Evolutionary conservation across 2,113 vertebrate genomes (phyloP).

Genomic region (Baryphthengus martii): DNA sequence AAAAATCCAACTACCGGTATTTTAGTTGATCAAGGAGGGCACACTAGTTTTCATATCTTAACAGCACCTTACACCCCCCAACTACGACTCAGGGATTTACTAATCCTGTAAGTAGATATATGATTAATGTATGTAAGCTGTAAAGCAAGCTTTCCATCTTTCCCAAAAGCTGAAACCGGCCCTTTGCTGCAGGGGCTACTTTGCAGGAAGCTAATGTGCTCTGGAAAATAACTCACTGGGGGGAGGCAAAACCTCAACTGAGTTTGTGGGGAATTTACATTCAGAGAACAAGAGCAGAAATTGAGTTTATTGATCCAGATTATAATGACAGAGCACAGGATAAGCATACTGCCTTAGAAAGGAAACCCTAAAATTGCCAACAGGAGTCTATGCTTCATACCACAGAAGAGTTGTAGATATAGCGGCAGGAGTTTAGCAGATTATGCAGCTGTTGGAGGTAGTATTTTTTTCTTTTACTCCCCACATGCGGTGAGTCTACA

Average conservation of each 20-base stretch:
- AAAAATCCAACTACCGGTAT: neutral
- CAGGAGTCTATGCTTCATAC: neutral
- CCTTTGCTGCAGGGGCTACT: neutral
- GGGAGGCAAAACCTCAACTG: neutral
- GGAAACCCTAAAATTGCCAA: neutral
- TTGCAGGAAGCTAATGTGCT: neutral
- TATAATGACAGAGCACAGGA: neutral
- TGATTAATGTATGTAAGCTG: neutral
- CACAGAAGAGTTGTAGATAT: rapidly evolving
- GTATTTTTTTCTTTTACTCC: neutral
- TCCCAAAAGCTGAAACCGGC: neutral
- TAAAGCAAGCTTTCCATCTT: neutral
- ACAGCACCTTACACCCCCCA: rapidly evolving
- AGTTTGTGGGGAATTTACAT: neutral
- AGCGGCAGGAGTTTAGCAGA: neutral
- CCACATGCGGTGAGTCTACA: rapidly evolving
- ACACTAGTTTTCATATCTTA: neutral
- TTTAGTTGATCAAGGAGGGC: neutral
- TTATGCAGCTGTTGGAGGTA: neutral
- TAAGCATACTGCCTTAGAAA: neutral
- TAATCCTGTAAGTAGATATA: neutral
- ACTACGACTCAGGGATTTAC: neutral
- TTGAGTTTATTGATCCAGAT: neutral
- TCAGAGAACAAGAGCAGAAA: neutral
- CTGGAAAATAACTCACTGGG: neutral